These are phyloP conservation scores for Microcaecilia unicolor DNA, from an alignment of 2,797 vertebrate genomes.

Conservation along the genomic window DNA sequence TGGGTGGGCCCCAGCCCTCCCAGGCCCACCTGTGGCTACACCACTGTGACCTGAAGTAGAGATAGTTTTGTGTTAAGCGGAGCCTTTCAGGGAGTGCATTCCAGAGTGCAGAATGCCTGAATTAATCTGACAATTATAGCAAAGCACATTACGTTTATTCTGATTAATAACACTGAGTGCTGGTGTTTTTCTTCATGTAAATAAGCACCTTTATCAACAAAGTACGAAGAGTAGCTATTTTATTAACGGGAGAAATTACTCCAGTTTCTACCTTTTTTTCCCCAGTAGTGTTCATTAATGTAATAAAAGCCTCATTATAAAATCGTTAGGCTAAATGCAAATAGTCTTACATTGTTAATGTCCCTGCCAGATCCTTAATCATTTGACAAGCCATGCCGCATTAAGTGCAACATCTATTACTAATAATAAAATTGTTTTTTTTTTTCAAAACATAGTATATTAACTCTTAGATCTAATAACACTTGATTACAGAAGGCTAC, in stretches of 20 bases:
- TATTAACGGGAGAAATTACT: conserved; percentile 17
- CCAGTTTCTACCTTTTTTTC: conserved; percentile 28
- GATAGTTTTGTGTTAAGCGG: too few relatives aligned
- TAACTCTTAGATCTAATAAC: conserved; percentile 13
- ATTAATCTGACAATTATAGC: conserved; percentile 29
- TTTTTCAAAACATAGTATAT: conserved; percentile 3
- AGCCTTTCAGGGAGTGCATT: too few relatives aligned
- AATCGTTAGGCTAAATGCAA: conserved; percentile 51
- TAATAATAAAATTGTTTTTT: conserved; percentile 20
- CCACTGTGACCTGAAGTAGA: too few relatives aligned
- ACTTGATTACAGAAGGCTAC: background rate
- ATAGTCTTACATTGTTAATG: conserved; percentile 47
- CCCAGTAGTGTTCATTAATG: conserved; percentile 48
- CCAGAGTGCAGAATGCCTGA: conserved; percentile 12
- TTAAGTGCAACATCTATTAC: conserved; percentile 42
- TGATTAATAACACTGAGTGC: conserved; percentile 25
- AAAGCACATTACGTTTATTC: conserved; percentile 7
- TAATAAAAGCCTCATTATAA: conserved; percentile 53
- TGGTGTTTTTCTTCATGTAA: conserved; percentile 30
- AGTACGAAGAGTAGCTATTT: conserved; percentile 20
- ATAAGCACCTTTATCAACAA: conserved; percentile 36
- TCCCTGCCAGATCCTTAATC: conserved; percentile 37
- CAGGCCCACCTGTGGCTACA: too few relatives aligned
- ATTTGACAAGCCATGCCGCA: conserved; percentile 41
- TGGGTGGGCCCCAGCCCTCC: too few relatives aligned